These are phyloP conservation scores for Rapana venosa DNA, from an alignment of 2,888 invertebrate genomes.

Conservation along the genomic window DNA sequence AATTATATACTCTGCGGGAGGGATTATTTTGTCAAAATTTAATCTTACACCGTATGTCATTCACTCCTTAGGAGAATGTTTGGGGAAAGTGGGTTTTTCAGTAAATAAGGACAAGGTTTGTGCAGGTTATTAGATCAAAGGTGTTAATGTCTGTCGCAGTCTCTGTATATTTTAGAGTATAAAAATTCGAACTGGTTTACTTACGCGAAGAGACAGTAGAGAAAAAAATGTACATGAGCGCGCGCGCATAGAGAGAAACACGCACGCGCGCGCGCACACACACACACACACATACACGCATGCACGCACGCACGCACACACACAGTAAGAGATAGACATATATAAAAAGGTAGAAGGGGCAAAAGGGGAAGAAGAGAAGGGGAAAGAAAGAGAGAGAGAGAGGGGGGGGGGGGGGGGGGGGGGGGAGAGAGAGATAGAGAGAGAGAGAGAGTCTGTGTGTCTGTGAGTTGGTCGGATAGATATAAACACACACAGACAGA, in stretches of 20 bases:
- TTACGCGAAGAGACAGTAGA: no score
- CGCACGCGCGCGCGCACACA: neutral
- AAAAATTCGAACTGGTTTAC: no score
- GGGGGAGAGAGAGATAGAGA: neutral
- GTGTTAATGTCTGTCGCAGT: no score
- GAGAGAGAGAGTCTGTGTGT: neutral
- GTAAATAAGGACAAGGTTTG: no score
- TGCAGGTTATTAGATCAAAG: no score
- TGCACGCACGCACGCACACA: neutral
- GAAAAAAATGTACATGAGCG: neutral
- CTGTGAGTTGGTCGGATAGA: neutral
- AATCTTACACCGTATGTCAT: no score
- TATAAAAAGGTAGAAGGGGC: neutral
- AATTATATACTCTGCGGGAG: no score
- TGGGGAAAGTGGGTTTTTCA: no score
- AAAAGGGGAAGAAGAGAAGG: neutral
- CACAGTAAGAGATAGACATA: neutral
- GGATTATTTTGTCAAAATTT: no score
- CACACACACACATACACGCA: neutral
- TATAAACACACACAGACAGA: neutral
- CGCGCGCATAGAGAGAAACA: neutral
- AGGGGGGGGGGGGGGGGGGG: neutral
- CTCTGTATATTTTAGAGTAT: no score
- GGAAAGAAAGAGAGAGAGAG: neutral
- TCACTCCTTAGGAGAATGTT: no score